Conservation (phyloP, 2,113 vertebrate genomes). For the pig (Sus scrofa) region DNA sequence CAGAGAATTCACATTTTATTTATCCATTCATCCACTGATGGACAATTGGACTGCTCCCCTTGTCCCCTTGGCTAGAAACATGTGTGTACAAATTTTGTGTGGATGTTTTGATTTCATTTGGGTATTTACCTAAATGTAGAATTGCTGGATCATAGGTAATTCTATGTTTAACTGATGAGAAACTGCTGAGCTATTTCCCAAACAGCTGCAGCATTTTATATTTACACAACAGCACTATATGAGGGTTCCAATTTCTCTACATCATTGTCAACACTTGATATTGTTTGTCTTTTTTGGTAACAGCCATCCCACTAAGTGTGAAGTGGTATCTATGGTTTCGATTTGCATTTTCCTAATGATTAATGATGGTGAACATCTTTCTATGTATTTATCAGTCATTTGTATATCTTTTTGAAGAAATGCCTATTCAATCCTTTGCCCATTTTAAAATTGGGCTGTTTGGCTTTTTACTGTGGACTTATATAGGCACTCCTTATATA, state of each 20-base stretch:
- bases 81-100: not conserved
- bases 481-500: not conserved
- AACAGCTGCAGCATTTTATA: not conserved
- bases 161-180: not conserved
- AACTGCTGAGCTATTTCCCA: not conserved
- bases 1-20: not conserved
- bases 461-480: not conserved
- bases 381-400: not conserved
- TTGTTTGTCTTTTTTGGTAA: not conserved
- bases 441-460: not conserved
- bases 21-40: not conserved
- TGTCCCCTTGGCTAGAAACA: not conserved
- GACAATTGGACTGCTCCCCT: not conserved
- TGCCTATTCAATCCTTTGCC: not conserved
- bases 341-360: not conserved
- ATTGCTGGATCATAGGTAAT: not conserved
- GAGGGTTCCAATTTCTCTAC: not conserved
- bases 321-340: not conserved
- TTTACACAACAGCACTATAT: not conserved
- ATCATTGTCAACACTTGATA: not conserved
- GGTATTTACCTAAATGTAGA: not conserved
- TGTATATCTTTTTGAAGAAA: not conserved
- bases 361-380: not conserved
- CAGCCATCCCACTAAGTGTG: not conserved
- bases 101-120: not conserved